Conservation (phyloP, 2,888 invertebrate species). For the Deilephila porcellus region DNA sequence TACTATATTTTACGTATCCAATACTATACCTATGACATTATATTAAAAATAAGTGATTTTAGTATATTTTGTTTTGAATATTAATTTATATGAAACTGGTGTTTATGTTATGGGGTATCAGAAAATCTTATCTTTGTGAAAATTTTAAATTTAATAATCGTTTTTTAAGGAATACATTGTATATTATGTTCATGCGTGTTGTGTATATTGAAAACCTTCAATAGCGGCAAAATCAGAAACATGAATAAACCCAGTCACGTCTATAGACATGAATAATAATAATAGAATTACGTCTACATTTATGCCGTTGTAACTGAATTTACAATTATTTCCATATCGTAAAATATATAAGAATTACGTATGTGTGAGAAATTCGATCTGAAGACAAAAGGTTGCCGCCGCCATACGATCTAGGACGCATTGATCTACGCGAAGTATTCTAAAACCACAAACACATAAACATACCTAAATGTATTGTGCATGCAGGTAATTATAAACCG, state of each 20-base stretch:
- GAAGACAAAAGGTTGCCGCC: constrained; percentile 4
- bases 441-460: not conserved
- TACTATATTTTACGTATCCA: too few species aligned
- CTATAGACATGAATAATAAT: not conserved
- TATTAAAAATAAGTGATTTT: not conserved
- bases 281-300: not conserved
- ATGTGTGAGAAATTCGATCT: constrained; percentile 20
- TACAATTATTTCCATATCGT: not conserved
- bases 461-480: not conserved
- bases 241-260: not conserved
- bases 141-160: not conserved
- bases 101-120: not conserved
- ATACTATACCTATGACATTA: not conserved
- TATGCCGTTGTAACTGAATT: not conserved
- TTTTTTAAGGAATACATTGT: too few species aligned
- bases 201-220: not conserved
- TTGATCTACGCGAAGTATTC: constrained; percentile 9
- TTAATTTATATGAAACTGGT: not conserved
- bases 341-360: not conserved
- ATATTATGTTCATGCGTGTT: too few species aligned
- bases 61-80: not conserved
- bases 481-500: not conserved
- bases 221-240: constrained; percentile 1
- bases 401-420: constrained; percentile 4
- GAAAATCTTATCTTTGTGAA: not conserved